phyloP scores from a whole-genome alignment of 2,797 vertebrate species.

The Sebastes taczanowskii region DNA sequence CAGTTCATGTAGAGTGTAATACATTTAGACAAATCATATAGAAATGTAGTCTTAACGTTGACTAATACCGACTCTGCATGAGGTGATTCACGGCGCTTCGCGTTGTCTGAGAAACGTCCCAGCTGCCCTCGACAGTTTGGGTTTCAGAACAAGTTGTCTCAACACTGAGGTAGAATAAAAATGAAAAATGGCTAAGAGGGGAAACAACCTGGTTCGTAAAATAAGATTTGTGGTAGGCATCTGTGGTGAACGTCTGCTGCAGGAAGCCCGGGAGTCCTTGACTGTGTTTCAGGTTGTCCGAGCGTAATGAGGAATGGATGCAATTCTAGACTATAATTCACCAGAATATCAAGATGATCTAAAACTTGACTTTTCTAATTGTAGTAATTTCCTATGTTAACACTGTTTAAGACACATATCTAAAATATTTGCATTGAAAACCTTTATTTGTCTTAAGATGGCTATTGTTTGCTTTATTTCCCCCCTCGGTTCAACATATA shows the following conservation, averaged over 20 bases:
- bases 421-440: slow-evolving; percentile 16
- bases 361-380: neutral
- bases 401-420: neutral
- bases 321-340: neutral
- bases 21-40: neutral
- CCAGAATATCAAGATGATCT: neutral
- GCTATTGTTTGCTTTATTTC: slow-evolving; percentile 7
- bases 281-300: neutral
- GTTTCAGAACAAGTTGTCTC: slow-evolving; percentile 1
- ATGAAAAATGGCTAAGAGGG: slow-evolving; percentile 53
- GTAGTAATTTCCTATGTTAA: neutral
- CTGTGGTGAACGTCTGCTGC: neutral
- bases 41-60: neutral
- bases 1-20: neutral
- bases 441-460: neutral
- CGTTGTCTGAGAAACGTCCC: neutral
- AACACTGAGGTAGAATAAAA: slow-evolving; percentile 23
- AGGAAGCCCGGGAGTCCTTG: neutral
- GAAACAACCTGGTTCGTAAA: slow-evolving; percentile 19
- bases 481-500: neutral
- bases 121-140: neutral
- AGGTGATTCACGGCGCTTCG: neutral
- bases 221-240: slow-evolving; percentile 21
- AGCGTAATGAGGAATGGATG: neutral
- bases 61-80: neutral